Evolutionary conservation across 2,113 vertebrate genomes (phyloP).

Genomic region (Coracopsis vasa): DNA sequence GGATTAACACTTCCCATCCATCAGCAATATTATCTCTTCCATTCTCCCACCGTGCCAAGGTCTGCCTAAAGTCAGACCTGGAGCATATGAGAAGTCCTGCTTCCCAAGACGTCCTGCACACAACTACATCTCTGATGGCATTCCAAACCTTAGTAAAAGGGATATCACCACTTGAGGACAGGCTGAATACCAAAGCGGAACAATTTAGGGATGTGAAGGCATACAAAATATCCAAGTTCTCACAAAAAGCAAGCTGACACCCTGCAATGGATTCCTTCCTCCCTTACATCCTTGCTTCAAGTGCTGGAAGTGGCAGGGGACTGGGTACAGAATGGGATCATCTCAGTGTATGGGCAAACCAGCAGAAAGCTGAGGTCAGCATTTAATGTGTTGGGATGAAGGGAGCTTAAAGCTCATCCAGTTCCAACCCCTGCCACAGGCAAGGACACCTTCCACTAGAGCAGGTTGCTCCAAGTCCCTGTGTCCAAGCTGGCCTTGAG

Average conservation of each 20-base stretch:
- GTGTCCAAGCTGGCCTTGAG: background rate
- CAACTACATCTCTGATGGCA: background rate
- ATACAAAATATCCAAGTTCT: background rate
- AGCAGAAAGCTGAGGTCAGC: background rate
- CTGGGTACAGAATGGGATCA: background rate
- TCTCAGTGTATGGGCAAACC: background rate
- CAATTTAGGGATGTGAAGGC: background rate
- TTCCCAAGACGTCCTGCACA: background rate
- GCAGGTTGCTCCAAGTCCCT: background rate
- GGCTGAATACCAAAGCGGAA: background rate
- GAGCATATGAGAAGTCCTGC: rapidly evolving
- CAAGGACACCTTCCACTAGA: background rate
- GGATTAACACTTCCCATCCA: background rate
- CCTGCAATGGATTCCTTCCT: background rate
- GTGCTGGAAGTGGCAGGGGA: background rate
- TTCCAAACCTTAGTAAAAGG: background rate
- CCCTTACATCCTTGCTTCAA: background rate
- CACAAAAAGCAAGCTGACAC: background rate
- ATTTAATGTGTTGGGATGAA: background rate
- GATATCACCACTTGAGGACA: background rate
- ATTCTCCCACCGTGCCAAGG: background rate
- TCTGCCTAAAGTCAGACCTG: background rate
- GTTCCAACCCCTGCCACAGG: background rate
- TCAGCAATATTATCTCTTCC: background rate
- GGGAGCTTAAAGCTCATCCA: background rate